These are phyloP conservation scores for Arge pagana DNA, from an alignment of 2,888 invertebrate species.

Conservation along the genomic window DNA sequence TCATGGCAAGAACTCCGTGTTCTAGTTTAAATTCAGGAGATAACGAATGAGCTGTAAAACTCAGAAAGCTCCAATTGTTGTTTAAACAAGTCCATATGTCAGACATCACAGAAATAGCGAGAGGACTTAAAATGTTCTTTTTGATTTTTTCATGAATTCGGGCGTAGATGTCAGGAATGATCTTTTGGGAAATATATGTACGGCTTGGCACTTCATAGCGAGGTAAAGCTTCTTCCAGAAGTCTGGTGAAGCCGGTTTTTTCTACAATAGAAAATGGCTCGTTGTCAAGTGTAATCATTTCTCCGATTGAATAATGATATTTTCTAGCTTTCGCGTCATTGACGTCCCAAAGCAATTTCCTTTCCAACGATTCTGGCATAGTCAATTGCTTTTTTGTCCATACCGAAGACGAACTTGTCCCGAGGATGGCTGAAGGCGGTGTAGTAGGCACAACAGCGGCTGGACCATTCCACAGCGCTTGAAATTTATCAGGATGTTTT, in stretches of 20 bases:
- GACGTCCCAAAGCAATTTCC: slow-evolving; percentile 34
- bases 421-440: slow-evolving; percentile 23
- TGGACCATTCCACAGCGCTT: slow-evolving; percentile 26
- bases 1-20: not conserved
- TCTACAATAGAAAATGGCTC: slow-evolving; percentile 25
- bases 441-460: slow-evolving; percentile 17
- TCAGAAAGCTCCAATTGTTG: not conserved
- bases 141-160: slow-evolving; percentile 8
- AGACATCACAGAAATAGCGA: slow-evolving; percentile 1
- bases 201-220: slow-evolving; percentile 19
- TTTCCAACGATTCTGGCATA: slow-evolving; percentile 30
- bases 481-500: slow-evolving; percentile 26
- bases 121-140: not conserved
- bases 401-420: slow-evolving; percentile 20
- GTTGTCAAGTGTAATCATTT: slow-evolving; percentile 25
- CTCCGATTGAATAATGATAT: slow-evolving; percentile 39
- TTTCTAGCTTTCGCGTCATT: slow-evolving; percentile 39
- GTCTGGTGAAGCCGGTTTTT: slow-evolving; percentile 16
- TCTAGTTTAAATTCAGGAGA: not conserved
- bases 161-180: slow-evolving; percentile 20
- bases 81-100: slow-evolving; percentile 9
- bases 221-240: slow-evolving; percentile 15
- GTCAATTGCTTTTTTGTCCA: slow-evolving; percentile 26
- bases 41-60: slow-evolving; percentile 3
- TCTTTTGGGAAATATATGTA: slow-evolving; percentile 24